A percentile compares a stretch with the other conserved stretches of the same genome.
Conservation (phyloP, 2,888 invertebrate genomes). For the Blastobasis lacticolella region DNA sequence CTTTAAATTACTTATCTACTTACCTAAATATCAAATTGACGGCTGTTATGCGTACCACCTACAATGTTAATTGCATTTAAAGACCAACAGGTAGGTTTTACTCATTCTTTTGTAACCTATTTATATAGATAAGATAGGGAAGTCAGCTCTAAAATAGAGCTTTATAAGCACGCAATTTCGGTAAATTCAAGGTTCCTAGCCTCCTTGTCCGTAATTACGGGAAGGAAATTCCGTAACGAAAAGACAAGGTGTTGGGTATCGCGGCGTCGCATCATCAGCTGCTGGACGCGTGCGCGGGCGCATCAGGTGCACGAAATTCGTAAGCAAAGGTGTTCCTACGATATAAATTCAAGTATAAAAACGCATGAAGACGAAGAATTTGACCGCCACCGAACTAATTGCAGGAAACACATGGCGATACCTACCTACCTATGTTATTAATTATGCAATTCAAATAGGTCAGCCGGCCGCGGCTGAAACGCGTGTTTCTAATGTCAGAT, state of each 20-base stretch:
- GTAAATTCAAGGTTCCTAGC: not conserved
- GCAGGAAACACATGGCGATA: conserved; percentile 37
- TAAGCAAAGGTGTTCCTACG: conserved; percentile 49
- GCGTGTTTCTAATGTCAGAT: too few relatives aligned
- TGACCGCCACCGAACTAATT: conserved; percentile 45
- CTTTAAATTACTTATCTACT: too few relatives aligned
- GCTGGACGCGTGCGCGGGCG: conserved; percentile 19
- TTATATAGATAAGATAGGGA: too few relatives aligned
- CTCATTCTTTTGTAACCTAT: too few relatives aligned
- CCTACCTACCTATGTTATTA: not conserved
- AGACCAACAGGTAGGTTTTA: too few relatives aligned
- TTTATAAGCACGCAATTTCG: too few relatives aligned
- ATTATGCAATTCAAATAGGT: too few relatives aligned
- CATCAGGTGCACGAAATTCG: conserved; percentile 59
- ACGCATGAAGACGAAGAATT: conserved; percentile 5
- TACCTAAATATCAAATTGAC: too few relatives aligned
- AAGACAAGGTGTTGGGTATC: conserved; percentile 52
- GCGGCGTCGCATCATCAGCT: conserved; percentile 44
- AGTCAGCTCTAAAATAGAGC: too few relatives aligned
- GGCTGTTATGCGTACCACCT: too few relatives aligned
- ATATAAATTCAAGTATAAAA: conserved; percentile 29
- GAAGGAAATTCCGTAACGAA: conserved; percentile 58
- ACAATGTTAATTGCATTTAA: too few relatives aligned
- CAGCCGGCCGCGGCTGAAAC: too few relatives aligned
- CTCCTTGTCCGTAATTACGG: conserved; percentile 37